Evolutionary conservation across 2,888 invertebrate genomes (phyloP), one percentile per base, ranked within the genome.

Genomic region (Hesperia comma): DNA sequence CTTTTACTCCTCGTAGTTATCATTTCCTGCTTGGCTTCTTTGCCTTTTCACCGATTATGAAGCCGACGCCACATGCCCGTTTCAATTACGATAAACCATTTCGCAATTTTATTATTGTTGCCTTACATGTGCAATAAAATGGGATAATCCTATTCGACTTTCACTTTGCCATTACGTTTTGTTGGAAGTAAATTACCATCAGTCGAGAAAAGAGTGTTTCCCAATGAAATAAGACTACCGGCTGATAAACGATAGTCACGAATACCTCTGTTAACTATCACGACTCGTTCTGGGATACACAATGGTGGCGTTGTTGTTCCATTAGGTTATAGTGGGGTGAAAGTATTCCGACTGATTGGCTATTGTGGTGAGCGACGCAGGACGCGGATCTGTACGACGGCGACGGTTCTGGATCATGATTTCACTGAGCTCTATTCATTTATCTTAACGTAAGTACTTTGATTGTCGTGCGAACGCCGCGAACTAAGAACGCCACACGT

Each of bases 231-330:
- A 84, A 89, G 85, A 86, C 86, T 86, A 87, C 85, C 84, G 83
- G 83, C 81, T 70, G 74, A 76, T 77, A 87, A 85, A 86, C 82
- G 80, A 85, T 78, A 84, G 88, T 91, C 91, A 92, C 91, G 92
- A 91, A 79, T 82, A 85, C 87, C 83, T 80, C 84, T 83, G 82
- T 83, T 85, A 84, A 85, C 85, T 85, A 88, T 90, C 91, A 92
- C 91, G 90, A 90, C 79, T 85, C 75, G 75, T 78, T 82, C 80
- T 79, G 74, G 82, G 79, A 78, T 86, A 90, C 87, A 89, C 87
- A 89, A 90, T 88, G 80, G 85, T 81, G 79, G 81, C 76, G 79
- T 85, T 85, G 85, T 88, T 87, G 87, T 86, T 87, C 84, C 83
- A 85, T 90, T 88, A 88, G 82, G 82, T 83, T 83, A 81, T 83